These are phyloP conservation scores for Oxygymnocypris stewartii DNA, from an alignment of 2,113 vertebrate genomes.

Conservation along the genomic window DNA sequence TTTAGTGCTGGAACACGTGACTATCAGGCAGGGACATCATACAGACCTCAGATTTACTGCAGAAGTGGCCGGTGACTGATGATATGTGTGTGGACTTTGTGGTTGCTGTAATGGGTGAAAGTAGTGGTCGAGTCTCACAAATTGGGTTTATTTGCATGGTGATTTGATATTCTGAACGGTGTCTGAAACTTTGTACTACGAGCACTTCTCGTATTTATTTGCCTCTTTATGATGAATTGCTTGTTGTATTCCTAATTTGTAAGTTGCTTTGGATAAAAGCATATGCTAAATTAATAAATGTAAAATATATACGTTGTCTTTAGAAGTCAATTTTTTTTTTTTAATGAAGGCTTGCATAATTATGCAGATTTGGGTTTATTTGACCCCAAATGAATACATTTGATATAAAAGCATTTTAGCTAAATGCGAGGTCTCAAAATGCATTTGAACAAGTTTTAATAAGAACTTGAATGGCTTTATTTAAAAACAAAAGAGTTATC, in stretches of 20 bases:
- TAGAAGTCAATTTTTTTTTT: too few relatives aligned
- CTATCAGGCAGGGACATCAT: background rate
- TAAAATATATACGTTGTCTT: background rate
- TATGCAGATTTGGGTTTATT: background rate
- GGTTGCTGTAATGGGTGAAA: background rate
- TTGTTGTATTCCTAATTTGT: background rate
- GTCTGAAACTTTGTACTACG: background rate
- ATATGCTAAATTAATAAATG: background rate
- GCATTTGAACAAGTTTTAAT: background rate
- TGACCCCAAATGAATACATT: background rate
- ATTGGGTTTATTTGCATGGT: background rate
- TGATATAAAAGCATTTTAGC: background rate
- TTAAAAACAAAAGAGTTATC: background rate
- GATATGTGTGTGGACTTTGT: background rate
- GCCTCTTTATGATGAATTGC: background rate
- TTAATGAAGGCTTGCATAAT: background rate
- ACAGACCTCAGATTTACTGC: background rate
- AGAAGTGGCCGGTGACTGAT: background rate
- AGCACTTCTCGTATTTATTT: background rate
- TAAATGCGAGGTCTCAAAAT: background rate
- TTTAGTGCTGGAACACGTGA: conserved; percentile 3
- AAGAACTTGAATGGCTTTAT: background rate
- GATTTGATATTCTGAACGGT: background rate
- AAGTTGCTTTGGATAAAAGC: background rate
- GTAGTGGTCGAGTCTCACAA: background rate